Evolutionary conservation across 2,888 invertebrate species (phyloP), one percentile per base, ranked within the genome.

Genomic region (Diarsia mendica): DNA sequence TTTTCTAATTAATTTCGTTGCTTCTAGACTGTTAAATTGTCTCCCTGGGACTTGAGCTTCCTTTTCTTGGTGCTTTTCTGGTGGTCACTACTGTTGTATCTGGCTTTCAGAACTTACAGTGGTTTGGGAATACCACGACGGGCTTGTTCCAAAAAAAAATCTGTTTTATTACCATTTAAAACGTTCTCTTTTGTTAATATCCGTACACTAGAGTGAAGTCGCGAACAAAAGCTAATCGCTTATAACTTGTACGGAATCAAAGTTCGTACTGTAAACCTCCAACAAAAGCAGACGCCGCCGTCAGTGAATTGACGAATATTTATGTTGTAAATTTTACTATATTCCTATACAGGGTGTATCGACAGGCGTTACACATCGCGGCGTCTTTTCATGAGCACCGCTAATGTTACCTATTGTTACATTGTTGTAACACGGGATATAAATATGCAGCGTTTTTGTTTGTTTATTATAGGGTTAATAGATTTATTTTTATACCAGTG

Each of bases 251-350:
- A 82, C 88, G 81, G 72, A 76, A 74, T 80, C 83, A 85, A 86
- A 88, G 88, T 90, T 89, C 85, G 87, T 67, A 76, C 80, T 85
- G 86, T 77, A 81, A 89, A 90, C 89, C 90, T 87, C 85, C 86
- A 90, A 93, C 94, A 94, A 93, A 93, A 90, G 91, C 91, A 88
- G 86, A 87, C 87, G 88, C 90, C 88, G 83, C 90, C 92, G 92
- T 90, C 92, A 92, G 90, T 88, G 90, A 91, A 93, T 93, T 93
- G 93, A 94, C 93, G 93, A 92, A 93, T 94, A 94, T 94, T 94
- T 93, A 93, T 93, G 92, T 92, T 91, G 91, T 91, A 92, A 93
- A 94, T 92, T 92, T 89, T 87, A 90, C 88, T 91, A 91, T 89
- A 90, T 86, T 82, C 75, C 61, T 83, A 81, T 82, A 89, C 71